These are phyloP conservation scores for Parauchenoglanis ngamensis DNA, from an alignment of 2,797 vertebrate genomes.

Conservation along the genomic window DNA sequence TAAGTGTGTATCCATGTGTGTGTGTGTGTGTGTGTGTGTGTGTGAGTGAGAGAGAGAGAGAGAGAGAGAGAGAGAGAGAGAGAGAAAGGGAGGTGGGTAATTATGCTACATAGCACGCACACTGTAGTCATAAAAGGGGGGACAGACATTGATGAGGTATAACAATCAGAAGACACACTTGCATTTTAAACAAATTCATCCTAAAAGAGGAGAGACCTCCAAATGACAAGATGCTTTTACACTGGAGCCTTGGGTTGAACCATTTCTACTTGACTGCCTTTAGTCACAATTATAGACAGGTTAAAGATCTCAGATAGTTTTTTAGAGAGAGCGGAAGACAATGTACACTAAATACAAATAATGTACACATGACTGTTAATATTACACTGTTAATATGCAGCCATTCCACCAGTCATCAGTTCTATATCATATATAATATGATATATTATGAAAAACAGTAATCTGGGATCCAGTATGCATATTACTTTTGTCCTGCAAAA, in stretches of 20 bases:
- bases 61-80: neutral
- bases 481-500: neutral
- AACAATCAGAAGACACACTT: constrained; percentile 50
- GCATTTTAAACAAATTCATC: constrained; percentile 38
- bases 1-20: constrained; percentile 43
- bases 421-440: constrained; percentile 25
- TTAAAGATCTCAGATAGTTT: neutral
- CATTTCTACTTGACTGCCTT: constrained; percentile 15
- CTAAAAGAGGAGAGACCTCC: constrained; percentile 34
- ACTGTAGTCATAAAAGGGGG: constrained; percentile 43
- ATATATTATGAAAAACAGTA: constrained; percentile 31
- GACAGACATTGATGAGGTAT: constrained; percentile 39
- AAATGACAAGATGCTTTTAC: constrained; percentile 21
- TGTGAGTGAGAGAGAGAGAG: neutral
- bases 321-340: neutral
- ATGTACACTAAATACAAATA: neutral
- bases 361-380: neutral
- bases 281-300: constrained; percentile 6
- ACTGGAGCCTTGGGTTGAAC: neutral
- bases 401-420: constrained; percentile 24
- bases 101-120: constrained; percentile 42
- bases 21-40: neutral
- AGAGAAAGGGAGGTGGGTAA: constrained; percentile 35
- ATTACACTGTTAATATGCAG: neutral
- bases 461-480: neutral